Percentiles rank a stretch among this genome's conserved stretches.
phyloP scores from a whole-genome alignment of 2,888 invertebrate species.

The Willowsia nigromaculata region DNA sequence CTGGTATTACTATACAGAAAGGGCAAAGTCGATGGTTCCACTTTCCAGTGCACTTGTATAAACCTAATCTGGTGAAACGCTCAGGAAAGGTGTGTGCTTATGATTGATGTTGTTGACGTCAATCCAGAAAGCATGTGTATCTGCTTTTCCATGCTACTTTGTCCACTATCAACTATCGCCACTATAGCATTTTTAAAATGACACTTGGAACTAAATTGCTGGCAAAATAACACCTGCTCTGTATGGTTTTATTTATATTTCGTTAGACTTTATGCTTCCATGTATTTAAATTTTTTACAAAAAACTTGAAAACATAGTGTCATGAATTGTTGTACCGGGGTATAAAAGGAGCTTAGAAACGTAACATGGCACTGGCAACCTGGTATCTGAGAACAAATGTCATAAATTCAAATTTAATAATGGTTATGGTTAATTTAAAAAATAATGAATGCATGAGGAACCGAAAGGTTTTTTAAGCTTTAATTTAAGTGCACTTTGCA shows the following conservation, averaged over 20 bases:
- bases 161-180: not conserved
- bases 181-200: not conserved
- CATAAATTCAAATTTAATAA: no score
- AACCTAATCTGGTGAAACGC: not conserved
- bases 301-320: no score
- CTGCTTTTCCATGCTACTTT: constrained; percentile 29
- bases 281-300: not conserved
- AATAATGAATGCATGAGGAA: no score
- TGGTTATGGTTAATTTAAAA: no score
- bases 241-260: not conserved
- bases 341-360: no score
- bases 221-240: not conserved
- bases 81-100: constrained; percentile 7
- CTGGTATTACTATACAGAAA: not conserved
- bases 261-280: not conserved
- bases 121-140: constrained; percentile 43
- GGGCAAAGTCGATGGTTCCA: not conserved
- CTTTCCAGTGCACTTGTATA: constrained; percentile 1
- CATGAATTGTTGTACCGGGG: no score
- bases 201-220: not conserved
- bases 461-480: no score
- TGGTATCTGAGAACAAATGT: no score
- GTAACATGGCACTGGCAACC: no score
- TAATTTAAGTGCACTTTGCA: no score
- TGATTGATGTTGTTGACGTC: constrained; percentile 44